These are phyloP conservation scores for Epinephelus coioides DNA, from an alignment of 2,797 vertebrate species.

Conservation along the genomic window DNA sequence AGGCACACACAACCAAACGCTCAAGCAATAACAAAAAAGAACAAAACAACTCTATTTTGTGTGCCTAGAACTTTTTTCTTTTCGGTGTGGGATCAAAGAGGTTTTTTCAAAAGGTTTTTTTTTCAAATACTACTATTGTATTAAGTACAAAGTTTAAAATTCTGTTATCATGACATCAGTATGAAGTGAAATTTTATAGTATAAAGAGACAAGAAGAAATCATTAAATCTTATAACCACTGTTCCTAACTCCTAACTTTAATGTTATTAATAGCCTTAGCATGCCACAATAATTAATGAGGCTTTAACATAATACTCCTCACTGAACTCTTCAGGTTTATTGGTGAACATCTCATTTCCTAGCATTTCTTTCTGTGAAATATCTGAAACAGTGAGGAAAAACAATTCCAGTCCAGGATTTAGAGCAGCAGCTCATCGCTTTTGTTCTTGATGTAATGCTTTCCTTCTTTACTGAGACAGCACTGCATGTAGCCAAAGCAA, in stretches of 20 bases:
- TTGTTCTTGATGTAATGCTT: slow-evolving; percentile 70
- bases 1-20: too few relatives aligned
- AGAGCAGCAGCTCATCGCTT: slow-evolving; percentile 56
- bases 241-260: background rate
- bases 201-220: slow-evolving; percentile 1
- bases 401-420: slow-evolving; percentile 47
- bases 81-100: too few relatives aligned
- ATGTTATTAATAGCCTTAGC: background rate
- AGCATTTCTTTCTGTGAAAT: slow-evolving; percentile 32
- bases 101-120: too few relatives aligned
- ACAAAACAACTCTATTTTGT: too few relatives aligned
- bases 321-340: slow-evolving; percentile 15
- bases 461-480: slow-evolving; percentile 55
- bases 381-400: slow-evolving; percentile 36
- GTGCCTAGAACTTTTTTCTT: too few relatives aligned
- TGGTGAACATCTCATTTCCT: slow-evolving; percentile 24
- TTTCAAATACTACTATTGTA: too few relatives aligned
- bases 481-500: slow-evolving; percentile 51
- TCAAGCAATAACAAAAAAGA: too few relatives aligned
- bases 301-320: background rate
- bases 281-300: background rate
- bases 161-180: too few relatives aligned
- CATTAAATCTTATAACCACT: background rate
- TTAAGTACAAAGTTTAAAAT: too few relatives aligned
- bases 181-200: background rate